Evolutionary conservation across 1,140 invertebrate genomes (phyloP).

Genomic region (Anthonomus grandis): DNA sequence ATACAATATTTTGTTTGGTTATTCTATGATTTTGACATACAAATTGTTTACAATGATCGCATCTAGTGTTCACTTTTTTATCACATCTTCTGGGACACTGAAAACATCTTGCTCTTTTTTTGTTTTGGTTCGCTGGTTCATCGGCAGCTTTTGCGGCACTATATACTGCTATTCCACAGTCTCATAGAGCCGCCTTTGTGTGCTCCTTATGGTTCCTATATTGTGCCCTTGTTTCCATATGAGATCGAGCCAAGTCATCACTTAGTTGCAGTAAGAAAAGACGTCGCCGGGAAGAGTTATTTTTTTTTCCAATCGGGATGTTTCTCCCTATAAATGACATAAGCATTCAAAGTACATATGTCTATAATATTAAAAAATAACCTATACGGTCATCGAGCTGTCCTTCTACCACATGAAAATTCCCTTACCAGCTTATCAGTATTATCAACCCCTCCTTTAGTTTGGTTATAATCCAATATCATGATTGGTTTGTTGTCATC

Average conservation of each 20-base stretch:
- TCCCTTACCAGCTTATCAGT: constrained; percentile 20
- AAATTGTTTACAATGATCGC: too few species aligned
- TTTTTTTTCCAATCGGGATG: constrained; percentile 27
- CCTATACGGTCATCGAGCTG: constrained; percentile 26
- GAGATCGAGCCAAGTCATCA: constrained; percentile 11
- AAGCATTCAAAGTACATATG: constrained; percentile 24
- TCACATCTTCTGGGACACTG: too few species aligned
- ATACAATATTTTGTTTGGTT: too few species aligned
- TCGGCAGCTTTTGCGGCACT: too few species aligned
- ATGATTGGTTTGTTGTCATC: constrained; percentile 10
- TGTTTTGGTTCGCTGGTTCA: too few species aligned
- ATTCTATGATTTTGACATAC: too few species aligned
- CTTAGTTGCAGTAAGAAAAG: constrained; percentile 18
- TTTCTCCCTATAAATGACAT: constrained; percentile 20
- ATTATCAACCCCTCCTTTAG: constrained; percentile 21
- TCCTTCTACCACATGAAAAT: constrained; percentile 23
- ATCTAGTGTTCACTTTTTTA: too few species aligned
- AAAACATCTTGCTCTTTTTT: too few species aligned
- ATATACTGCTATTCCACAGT: constrained; percentile 24
- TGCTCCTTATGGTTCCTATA: constrained; percentile 7
- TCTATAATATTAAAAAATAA: constrained; percentile 31
- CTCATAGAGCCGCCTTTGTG: constrained; percentile 14
- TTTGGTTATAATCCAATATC: constrained; percentile 25
- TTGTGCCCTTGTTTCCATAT: constrained; percentile 17
- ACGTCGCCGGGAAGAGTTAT: not conserved